Percentiles rank a stretch among this genome's conserved stretches.
These are phyloP conservation scores for Pseudomyrmex pallidus DNA, from an alignment of 1,140 invertebrate species.

Conservation along the genomic window DNA sequence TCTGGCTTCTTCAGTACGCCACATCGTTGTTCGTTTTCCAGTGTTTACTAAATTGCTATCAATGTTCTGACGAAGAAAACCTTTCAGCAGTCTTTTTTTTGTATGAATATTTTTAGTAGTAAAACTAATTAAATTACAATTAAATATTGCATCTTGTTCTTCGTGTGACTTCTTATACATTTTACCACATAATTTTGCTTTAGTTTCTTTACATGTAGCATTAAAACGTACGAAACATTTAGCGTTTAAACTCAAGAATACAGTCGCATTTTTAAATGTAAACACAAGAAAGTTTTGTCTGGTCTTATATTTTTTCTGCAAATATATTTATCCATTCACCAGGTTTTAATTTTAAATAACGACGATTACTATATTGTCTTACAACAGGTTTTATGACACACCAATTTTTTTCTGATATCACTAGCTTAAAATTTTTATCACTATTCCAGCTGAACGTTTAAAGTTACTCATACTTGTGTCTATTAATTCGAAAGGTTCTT, in stretches of 20 bases:
- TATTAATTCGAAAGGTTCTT: too few species aligned
- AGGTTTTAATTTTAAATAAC: too few species aligned
- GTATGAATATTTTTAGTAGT: not conserved
- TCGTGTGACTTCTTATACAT: not conserved
- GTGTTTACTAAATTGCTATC: not conserved
- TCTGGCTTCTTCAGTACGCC: not conserved
- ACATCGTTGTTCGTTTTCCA: not conserved
- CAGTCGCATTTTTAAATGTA: conserved; percentile 3
- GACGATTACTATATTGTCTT: not conserved
- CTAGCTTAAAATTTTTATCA: too few species aligned
- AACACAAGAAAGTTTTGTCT: not conserved
- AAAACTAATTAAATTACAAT: not conserved
- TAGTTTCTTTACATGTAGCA: not conserved
- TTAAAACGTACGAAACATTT: not conserved
- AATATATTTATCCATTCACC: conserved; percentile 18
- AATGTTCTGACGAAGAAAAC: not conserved
- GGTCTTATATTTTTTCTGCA: not conserved
- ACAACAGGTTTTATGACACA: not conserved
- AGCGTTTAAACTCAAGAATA: not conserved
- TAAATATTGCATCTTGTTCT: conserved; percentile 1
- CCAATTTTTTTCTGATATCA: not conserved
- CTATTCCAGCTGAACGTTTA: too few species aligned
- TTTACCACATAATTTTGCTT: not conserved
- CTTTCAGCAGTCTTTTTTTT: conserved; percentile 8
- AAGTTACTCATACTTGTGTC: too few species aligned